Percentiles rank a stretch among this genome's conserved stretches.
Conservation (phyloP, 2,797 vertebrate genomes). For the Vipera latastei region DNA sequence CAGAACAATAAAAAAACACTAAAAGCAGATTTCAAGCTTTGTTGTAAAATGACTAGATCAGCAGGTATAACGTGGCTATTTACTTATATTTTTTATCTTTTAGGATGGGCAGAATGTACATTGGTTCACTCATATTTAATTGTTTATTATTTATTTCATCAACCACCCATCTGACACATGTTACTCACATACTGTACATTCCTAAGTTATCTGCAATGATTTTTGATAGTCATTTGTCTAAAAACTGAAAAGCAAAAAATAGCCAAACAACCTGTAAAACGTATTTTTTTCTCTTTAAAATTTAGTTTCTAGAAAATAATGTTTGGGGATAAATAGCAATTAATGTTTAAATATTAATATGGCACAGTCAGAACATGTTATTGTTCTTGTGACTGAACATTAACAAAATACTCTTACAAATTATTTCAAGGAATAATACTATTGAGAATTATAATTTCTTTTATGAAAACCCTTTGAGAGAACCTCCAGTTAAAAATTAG, state of each 20-base stretch:
- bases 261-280: background rate
- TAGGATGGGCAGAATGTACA: background rate
- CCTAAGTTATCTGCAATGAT: background rate
- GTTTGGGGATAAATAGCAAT: background rate
- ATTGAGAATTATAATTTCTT: background rate
- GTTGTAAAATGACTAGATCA: background rate
- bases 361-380: background rate
- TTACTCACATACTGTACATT: background rate
- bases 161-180: background rate
- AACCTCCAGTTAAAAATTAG: conserved; percentile 1
- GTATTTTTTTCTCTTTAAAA: background rate
- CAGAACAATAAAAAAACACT: background rate
- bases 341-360: background rate
- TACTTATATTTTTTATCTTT: background rate
- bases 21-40: background rate
- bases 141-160: background rate
- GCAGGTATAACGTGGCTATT: background rate
- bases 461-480: background rate
- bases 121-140: background rate
- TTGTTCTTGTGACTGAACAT: background rate
- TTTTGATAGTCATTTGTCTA: background rate
- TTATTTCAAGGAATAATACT: background rate
- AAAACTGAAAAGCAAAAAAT: background rate
- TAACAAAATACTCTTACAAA: background rate
- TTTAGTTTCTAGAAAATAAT: background rate